phyloP scores from a whole-genome alignment of 2,797 vertebrate species.

The Coregonus suidteri region DNA sequence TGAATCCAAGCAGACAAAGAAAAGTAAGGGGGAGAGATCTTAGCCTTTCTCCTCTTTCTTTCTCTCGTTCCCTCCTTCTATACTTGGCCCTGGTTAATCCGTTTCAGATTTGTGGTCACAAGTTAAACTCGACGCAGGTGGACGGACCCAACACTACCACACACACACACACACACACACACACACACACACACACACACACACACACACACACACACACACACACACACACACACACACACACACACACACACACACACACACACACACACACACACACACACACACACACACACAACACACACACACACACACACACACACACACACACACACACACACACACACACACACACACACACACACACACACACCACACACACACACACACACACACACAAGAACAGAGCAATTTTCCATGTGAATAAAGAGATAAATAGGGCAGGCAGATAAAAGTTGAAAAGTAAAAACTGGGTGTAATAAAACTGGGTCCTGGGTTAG shows the following conservation, averaged over 20 bases:
- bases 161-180: slow-evolving; percentile 3
- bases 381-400: slow-evolving; percentile 49
- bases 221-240: neutral
- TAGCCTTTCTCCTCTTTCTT: slow-evolving; percentile 70
- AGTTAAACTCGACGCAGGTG: slow-evolving; percentile 77
- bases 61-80: slow-evolving; percentile 71
- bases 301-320: slow-evolving; percentile 44
- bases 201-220: slow-evolving; percentile 46
- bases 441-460: slow-evolving; percentile 71
- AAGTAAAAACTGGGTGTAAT: slow-evolving; percentile 69
- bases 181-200: too few relatives aligned
- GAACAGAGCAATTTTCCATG: slow-evolving; percentile 65
- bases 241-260: slow-evolving; percentile 49
- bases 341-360: slow-evolving; percentile 48
- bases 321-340: slow-evolving; percentile 17
- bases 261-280: slow-evolving; percentile 30
- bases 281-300: slow-evolving; percentile 40
- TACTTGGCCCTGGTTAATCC: slow-evolving; percentile 76
- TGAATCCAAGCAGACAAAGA: slow-evolving; percentile 78
- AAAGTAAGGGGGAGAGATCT: slow-evolving; percentile 69
- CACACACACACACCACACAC: neutral
- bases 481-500: slow-evolving; percentile 67
- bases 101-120: slow-evolving; percentile 77
- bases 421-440: slow-evolving; percentile 78
- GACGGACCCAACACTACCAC: slow-evolving; percentile 65